Conservation (phyloP, 1,140 invertebrate genomes). For the Tigriopus japonicus region DNA sequence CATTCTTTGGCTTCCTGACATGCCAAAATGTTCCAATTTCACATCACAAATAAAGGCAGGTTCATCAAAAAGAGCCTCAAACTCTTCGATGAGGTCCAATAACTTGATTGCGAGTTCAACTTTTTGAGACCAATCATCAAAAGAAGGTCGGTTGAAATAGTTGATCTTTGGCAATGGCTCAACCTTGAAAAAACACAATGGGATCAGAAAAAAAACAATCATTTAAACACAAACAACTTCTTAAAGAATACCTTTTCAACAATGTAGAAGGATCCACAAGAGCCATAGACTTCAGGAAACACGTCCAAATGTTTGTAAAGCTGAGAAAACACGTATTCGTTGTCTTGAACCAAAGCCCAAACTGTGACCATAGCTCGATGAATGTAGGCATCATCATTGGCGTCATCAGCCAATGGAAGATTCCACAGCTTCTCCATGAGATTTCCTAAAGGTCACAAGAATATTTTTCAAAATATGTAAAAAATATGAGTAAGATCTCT, state of each 20-base stretch:
- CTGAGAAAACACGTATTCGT: slow-evolving; percentile 41
- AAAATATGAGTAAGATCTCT: too few relatives aligned
- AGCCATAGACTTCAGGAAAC: slow-evolving; percentile 42
- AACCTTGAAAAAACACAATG: too few relatives aligned
- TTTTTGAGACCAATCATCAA: slow-evolving; percentile 30
- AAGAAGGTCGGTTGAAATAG: slow-evolving; percentile 24
- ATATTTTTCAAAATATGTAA: too few relatives aligned
- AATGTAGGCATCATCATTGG: too few relatives aligned
- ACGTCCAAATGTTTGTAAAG: slow-evolving; percentile 36
- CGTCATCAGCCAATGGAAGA: too few relatives aligned
- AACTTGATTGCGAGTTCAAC: slow-evolving; percentile 37
- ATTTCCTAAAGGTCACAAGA: too few relatives aligned
- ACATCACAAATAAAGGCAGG: slow-evolving; percentile 43
- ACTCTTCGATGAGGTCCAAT: slow-evolving; percentile 36
- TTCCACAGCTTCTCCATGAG: too few relatives aligned
- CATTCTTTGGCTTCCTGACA: slow-evolving; percentile 27
- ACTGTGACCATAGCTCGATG: slow-evolving; percentile 32
- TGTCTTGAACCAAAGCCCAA: slow-evolving; percentile 40
- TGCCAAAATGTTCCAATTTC: slow-evolving; percentile 43
- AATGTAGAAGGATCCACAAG: slow-evolving; percentile 40
- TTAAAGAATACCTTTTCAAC: slow-evolving; percentile 42
- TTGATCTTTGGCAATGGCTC: slow-evolving; percentile 28
- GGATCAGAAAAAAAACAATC: too few relatives aligned
- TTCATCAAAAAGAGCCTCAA: slow-evolving; percentile 35
- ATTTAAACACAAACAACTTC: too few relatives aligned